Evolutionary conservation across 1,140 invertebrate species (phyloP).

Genomic region (Pachypeltis micranthus): DNA sequence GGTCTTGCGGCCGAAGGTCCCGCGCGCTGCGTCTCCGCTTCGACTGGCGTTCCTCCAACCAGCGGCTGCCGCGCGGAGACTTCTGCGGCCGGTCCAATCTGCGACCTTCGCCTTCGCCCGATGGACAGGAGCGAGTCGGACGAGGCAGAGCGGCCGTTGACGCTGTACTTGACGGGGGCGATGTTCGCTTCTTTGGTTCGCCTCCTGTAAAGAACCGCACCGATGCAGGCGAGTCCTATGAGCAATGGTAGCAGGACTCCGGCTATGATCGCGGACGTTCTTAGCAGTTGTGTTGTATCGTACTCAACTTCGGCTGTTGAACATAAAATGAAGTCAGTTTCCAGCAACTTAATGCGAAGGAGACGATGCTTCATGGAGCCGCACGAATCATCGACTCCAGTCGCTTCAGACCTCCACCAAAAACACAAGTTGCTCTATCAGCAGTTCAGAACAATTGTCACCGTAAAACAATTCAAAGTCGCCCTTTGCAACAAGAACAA

Average conservation of each 20-base stretch:
- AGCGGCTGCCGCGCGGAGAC: not conserved
- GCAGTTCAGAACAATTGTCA: no score
- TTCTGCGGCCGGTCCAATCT: not conserved
- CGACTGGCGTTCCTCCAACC: no score
- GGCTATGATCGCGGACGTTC: conserved; percentile 37
- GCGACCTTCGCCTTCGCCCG: not conserved
- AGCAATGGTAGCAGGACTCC: conserved; percentile 40
- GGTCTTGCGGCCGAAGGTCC: not conserved
- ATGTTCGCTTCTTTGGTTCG: conserved; percentile 35
- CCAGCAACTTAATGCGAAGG: no score
- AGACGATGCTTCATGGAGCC: no score
- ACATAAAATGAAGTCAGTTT: no score
- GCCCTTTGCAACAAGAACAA: no score
- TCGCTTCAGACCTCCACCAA: no score
- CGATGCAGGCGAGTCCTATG: conserved; percentile 45
- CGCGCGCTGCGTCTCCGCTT: not conserved
- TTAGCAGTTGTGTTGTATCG: conserved; percentile 39
- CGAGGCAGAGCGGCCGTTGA: not conserved
- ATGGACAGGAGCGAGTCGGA: not conserved
- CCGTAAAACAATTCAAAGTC: no score
- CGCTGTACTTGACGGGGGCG: no score
- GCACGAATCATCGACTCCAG: no score
- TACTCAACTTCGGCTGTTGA: conserved; percentile 46
- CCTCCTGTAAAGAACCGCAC: conserved; percentile 33
- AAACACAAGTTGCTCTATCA: no score